These are phyloP conservation scores for Probaryconus sp. DNA, from an alignment of 1,140 invertebrate species.

Conservation along the genomic window DNA sequence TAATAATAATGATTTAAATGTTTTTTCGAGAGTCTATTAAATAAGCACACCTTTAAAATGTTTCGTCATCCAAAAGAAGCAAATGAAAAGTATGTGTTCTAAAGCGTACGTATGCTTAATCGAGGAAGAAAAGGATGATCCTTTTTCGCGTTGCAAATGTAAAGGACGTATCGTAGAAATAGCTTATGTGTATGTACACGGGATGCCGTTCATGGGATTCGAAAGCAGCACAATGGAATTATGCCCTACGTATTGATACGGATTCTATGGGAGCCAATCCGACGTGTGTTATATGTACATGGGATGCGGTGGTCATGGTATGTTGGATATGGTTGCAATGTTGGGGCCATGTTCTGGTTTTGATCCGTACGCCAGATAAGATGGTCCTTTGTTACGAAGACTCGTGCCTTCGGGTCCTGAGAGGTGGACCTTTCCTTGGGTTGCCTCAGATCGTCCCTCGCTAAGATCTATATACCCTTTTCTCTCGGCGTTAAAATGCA, in stretches of 20 bases:
- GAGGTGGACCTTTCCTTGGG: constrained; percentile 53
- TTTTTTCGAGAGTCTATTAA: no score
- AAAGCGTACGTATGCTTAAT: constrained; percentile 45
- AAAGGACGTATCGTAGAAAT: constrained; percentile 60
- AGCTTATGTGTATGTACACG: constrained; percentile 44
- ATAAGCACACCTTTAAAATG: constrained; percentile 13
- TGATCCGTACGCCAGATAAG: constrained; percentile 73
- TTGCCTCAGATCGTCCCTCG: constrained; percentile 42
- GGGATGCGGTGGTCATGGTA: constrained; percentile 65
- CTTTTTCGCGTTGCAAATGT: constrained; percentile 66
- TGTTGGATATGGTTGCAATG: constrained; percentile 76
- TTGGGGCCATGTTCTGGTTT: constrained; percentile 73
- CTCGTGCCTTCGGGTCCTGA: constrained; percentile 71
- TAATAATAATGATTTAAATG: no score
- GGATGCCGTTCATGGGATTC: constrained; percentile 54
- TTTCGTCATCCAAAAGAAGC: constrained; percentile 18
- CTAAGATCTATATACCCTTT: constrained; percentile 58
- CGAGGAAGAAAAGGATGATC: constrained; percentile 62
- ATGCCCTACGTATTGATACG: constrained; percentile 63
- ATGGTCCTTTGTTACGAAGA: constrained; percentile 73
- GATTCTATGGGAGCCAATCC: constrained; percentile 61
- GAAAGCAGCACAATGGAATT: constrained; percentile 63
- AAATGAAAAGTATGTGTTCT: constrained; percentile 30
- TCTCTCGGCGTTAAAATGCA: constrained; percentile 47
- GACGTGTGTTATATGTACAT: constrained; percentile 61